Evolutionary conservation across 2,797 vertebrate species (phyloP).

Genomic region (Myiotriccus ornatus): DNA sequence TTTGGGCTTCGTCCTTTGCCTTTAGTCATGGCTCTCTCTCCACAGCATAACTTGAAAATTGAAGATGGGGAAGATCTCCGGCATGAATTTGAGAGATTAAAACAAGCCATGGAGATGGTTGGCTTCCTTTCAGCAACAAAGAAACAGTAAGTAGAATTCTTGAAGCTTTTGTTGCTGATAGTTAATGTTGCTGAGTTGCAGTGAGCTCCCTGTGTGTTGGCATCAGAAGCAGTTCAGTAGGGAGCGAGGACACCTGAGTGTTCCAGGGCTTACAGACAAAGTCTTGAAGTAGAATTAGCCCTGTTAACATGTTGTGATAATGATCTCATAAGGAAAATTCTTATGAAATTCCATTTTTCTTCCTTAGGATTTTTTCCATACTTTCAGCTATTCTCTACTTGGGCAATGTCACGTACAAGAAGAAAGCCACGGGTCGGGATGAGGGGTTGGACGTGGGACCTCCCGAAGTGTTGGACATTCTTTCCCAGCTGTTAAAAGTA

Average conservation of each 20-base stretch:
- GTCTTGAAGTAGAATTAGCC: background rate
- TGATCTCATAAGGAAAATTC: background rate
- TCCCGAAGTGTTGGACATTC: conserved; percentile 81
- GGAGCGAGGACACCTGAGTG: background rate
- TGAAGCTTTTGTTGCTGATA: background rate
- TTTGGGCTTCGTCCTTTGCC: background rate
- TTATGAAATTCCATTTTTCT: background rate
- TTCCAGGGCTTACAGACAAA: background rate
- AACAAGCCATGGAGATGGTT: conserved; percentile 99
- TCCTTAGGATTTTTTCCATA: conserved; percentile 88
- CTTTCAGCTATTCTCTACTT: conserved; percentile 93
- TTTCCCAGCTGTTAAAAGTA: conserved; percentile 91
- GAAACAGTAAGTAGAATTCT: conserved; percentile 85
- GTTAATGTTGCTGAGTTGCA: background rate
- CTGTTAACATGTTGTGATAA: background rate
- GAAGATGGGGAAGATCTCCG: conserved; percentile 95
- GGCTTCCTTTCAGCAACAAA: conserved; percentile 95
- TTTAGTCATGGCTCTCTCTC: background rate
- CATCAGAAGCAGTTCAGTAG: background rate
- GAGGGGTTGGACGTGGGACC: conserved; percentile 87
- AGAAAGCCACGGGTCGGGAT: conserved; percentile 82
- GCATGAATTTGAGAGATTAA: conserved; percentile 95
- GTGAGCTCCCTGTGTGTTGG: fast-evolving
- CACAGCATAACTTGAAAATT: conserved; percentile 95
- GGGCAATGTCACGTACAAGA: conserved; percentile 88